These are phyloP conservation scores for Drosophila kanapiae DNA, from an alignment of 1,140 invertebrate genomes.

Conservation along the genomic window DNA sequence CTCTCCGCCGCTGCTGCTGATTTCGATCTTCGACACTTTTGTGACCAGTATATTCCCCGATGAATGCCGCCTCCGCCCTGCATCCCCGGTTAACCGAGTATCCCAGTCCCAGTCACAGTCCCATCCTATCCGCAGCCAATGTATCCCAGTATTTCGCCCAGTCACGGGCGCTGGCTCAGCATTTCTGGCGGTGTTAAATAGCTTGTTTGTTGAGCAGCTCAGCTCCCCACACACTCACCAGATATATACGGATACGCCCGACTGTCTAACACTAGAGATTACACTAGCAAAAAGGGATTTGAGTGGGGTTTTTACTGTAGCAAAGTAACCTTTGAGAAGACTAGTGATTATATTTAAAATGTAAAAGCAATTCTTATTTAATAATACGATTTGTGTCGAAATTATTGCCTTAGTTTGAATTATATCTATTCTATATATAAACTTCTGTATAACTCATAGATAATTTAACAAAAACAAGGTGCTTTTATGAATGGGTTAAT, in stretches of 20 bases:
- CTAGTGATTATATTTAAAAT: background rate
- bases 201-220: slow-evolving; percentile 76
- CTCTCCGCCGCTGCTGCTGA: slow-evolving; percentile 67
- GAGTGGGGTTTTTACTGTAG: background rate
- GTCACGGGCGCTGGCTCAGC: slow-evolving; percentile 75
- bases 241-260: slow-evolving; percentile 45
- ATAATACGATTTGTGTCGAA: background rate
- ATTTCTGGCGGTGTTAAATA: slow-evolving; percentile 78
- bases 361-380: background rate
- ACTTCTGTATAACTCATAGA: too few relatives aligned
- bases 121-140: background rate
- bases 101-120: background rate
- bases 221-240: slow-evolving; percentile 51
- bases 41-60: slow-evolving; percentile 42
- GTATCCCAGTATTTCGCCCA: slow-evolving; percentile 52
- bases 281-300: background rate
- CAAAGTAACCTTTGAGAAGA: background rate
- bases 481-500: too few relatives aligned
- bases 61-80: slow-evolving; percentile 1
- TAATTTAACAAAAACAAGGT: too few relatives aligned
- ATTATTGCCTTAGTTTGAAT: background rate
- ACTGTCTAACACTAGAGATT: slow-evolving; percentile 58
- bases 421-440: too few relatives aligned
- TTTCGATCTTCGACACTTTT: slow-evolving; percentile 84
- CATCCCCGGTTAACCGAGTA: background rate